Base-by-base conservation (phyloP, 2,888 invertebrate species). In the Nemotelus pantherinus region DNA sequence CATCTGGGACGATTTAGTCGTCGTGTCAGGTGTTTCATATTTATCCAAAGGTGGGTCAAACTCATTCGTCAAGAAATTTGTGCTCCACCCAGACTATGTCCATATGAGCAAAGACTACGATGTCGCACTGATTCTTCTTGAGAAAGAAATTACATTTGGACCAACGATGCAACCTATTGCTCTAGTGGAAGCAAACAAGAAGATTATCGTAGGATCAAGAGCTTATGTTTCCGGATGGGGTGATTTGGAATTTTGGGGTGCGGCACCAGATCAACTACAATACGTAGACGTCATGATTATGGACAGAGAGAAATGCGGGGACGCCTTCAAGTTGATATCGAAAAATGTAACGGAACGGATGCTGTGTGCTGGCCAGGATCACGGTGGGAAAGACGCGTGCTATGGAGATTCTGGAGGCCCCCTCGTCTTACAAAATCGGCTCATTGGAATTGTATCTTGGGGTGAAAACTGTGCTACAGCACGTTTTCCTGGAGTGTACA, bases 341-440 rank as follows among this genome's bases (percentile, higher is more conserved):
- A 85, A 80, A 6, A n/a, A 47, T 10, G 88, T 88, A 43, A 89
- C 90, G 0, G 82, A 87, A 0, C 86, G 85, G 0, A 91, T 91
- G 89, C 83, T 91, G 0, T 92, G 92, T 81, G 91, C 91, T 43
- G 91, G 91, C 0, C 55, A 64, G 25, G 55, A 64, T 6, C 89
- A 89, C 10, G 89, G 88, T 9, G 80, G 84, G 70, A 79, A 84
- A 72, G 89, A 89, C 80, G 87, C 87, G 10, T 89, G 89, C 75
- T 88, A 86, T 79, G 86, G 85, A 6, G 86, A 87, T 65, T 84
- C 86, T 0, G 87, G 87, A 5, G 87, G 87, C 2, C 87, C 87
- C 0, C 72, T 87, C 74, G 82, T 85, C 39, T 78, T 82, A 2
- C 82, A 84, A 48, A 82, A 81, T 10, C 77, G 82, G 48, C 80